Percentiles rank a stretch among this genome's conserved stretches.
phyloP scores from a whole-genome alignment of 2,797 vertebrate genomes.

The Schizopygopsis malacanthus region DNA sequence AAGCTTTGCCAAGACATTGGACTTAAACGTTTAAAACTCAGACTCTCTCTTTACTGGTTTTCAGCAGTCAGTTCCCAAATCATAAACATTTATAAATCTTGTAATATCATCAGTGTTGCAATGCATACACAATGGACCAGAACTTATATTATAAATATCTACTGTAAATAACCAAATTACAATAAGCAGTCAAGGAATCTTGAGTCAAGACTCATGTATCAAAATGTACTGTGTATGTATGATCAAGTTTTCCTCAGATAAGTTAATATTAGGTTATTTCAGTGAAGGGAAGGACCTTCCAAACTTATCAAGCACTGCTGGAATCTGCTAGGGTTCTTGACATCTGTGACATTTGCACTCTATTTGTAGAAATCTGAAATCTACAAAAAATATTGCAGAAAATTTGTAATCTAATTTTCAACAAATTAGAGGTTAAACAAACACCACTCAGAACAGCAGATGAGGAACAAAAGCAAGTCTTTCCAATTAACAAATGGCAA shows the following conservation, averaged over 20 bases:
- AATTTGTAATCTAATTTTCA: not conserved
- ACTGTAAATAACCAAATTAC: not conserved
- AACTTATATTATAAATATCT: not conserved
- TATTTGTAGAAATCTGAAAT: slow-evolving; percentile 4
- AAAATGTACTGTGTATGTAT: not conserved
- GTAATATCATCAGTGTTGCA: not conserved
- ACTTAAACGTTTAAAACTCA: not conserved
- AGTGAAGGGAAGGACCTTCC: not conserved
- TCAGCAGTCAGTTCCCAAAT: not conserved
- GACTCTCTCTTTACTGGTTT: not conserved
- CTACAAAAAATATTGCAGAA: not conserved
- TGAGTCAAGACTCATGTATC: not conserved
- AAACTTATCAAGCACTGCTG: not conserved
- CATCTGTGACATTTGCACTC: not conserved
- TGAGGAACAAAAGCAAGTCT: not conserved
- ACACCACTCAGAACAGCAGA: not conserved
- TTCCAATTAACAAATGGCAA: slow-evolving; percentile 39
- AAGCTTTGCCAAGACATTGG: not conserved
- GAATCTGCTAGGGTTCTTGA: not conserved
- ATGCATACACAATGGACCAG: not conserved
- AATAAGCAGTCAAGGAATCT: not conserved
- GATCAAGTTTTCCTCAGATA: not conserved
- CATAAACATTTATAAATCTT: not conserved
- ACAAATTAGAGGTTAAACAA: slow-evolving; percentile 12
- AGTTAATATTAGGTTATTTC: not conserved